Base-by-base conservation (phyloP, 2,888 invertebrate species). In the Agrenia bidenticulata region DNA sequence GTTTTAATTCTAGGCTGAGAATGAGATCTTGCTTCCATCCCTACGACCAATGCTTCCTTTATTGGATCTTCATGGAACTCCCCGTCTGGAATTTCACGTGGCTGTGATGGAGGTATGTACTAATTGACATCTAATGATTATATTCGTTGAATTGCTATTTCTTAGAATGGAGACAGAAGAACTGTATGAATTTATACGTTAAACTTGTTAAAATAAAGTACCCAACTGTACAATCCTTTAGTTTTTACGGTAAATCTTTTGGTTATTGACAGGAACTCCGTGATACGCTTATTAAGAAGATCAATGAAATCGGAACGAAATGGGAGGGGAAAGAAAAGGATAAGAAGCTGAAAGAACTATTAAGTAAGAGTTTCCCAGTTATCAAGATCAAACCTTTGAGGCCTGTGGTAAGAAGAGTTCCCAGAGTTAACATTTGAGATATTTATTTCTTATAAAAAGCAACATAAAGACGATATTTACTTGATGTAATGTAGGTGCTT, bases 21-120 rank as follows among this genome's bases (percentile, higher is more conserved):
- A 95, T 84, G 93, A 93, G 42, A 92, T 96, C 77, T 82, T 94
- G 63, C 81, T 97, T 54, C 95, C 96, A 1, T 96, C 97, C 0
- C 81, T 98, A 56, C 84, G 94, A 56, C 95, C 97, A 17, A 97
- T 97, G 89, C 80, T 98, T 67, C 97, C 97, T 0, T 82, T 99
- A 17, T 83, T 99, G 11, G 98, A 99, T 81, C 84, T 98, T 23
- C 97, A 97, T 79, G 94, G 92, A 2, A 92, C 97, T 0, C 86
- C 92, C 23, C 84, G 98, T 61, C 82, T 94, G 17, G 97, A 98
- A 80, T 98, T 97, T 80, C 96, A 98, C 79, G 90, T 90, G 61
- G 94, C 95, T 0, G 92, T 96, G 1, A 84, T 94, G 75, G 94
- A 94, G 82, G 89, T 89, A 80, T 79, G 9, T 72, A 9, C n/a